phyloP scores from a whole-genome alignment of 2,113 vertebrate species.

The Pteronura brasiliensis region DNA sequence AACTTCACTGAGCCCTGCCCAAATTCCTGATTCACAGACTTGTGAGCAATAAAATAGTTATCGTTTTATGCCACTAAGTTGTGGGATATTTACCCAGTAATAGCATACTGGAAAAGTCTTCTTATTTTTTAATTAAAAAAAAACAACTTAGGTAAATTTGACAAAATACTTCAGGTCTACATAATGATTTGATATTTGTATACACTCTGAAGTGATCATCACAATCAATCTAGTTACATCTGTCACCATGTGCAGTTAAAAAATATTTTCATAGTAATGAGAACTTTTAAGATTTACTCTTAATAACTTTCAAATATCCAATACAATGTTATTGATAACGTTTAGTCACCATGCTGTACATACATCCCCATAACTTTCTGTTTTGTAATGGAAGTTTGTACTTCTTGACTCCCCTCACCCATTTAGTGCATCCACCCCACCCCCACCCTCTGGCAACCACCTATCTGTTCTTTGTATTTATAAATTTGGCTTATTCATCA shows the following conservation, averaged over 20 bases:
- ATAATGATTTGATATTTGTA: not conserved
- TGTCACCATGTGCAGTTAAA: not conserved
- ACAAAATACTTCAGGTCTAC: not conserved
- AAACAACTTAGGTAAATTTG: not conserved
- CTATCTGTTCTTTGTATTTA: not conserved
- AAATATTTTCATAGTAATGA: not conserved
- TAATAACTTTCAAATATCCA: not conserved
- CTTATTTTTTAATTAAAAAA: not conserved
- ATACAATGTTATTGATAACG: not conserved
- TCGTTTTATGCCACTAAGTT: not conserved
- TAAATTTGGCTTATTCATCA: not conserved
- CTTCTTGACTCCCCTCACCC: not conserved
- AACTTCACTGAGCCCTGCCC: accelerated
- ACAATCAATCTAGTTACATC: not conserved
- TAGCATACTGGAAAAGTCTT: not conserved
- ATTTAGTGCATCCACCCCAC: not conserved
- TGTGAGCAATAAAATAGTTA: not conserved
- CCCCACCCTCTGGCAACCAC: not conserved
- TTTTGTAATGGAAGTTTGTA: not conserved
- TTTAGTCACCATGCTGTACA: not conserved
- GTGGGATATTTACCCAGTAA: not conserved
- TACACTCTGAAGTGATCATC: not conserved
- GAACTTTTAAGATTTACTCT: not conserved
- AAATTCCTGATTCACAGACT: not conserved
- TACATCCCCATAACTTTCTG: not conserved